Conservation (phyloP, 2,888 invertebrate genomes). For the Thysanoteuthis rhombus region DNA sequence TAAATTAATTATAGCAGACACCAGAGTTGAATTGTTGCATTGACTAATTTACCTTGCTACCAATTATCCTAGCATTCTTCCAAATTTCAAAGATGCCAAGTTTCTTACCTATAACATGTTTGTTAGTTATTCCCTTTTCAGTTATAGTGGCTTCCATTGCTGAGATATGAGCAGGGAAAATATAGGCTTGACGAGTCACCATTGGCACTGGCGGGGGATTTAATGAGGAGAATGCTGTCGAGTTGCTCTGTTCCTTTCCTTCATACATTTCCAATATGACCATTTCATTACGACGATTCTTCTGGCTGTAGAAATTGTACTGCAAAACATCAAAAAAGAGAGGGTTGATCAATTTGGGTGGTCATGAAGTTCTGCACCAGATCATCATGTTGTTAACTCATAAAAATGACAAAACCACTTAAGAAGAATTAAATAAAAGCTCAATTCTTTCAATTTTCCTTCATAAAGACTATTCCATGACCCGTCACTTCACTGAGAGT, state of each 20-base stretch:
- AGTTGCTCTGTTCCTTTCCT: slow-evolving; percentile 85
- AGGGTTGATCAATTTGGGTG: background rate
- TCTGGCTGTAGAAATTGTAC: slow-evolving; percentile 93
- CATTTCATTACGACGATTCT: slow-evolving; percentile 90
- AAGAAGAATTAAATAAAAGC: background rate
- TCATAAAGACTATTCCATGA: too few relatives aligned
- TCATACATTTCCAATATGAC: slow-evolving; percentile 95
- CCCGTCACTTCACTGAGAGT: too few relatives aligned
- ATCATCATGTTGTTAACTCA: too few relatives aligned
- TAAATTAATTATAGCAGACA: too few relatives aligned
- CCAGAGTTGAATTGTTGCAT: too few relatives aligned
- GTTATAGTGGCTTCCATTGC: slow-evolving; percentile 89
- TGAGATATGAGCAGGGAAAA: slow-evolving; percentile 82
- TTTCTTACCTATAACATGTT: slow-evolving; percentile 80
- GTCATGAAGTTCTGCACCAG: too few relatives aligned
- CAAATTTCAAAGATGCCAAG: background rate
- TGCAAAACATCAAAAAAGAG: slow-evolving; percentile 48
- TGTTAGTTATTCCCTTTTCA: slow-evolving; percentile 89
- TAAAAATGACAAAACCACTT: background rate
- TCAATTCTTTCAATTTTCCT: too few relatives aligned
- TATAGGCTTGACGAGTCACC: slow-evolving; percentile 86
- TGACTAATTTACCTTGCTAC: too few relatives aligned
- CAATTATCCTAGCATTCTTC: too few relatives aligned
- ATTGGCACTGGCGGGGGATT: slow-evolving; percentile 74
- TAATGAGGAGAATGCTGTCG: slow-evolving; percentile 86